Percentiles rank a stretch among this genome's conserved stretches.
phyloP scores from a whole-genome alignment of 2,888 invertebrate genomes.

The Diabrotica balteata region DNA sequence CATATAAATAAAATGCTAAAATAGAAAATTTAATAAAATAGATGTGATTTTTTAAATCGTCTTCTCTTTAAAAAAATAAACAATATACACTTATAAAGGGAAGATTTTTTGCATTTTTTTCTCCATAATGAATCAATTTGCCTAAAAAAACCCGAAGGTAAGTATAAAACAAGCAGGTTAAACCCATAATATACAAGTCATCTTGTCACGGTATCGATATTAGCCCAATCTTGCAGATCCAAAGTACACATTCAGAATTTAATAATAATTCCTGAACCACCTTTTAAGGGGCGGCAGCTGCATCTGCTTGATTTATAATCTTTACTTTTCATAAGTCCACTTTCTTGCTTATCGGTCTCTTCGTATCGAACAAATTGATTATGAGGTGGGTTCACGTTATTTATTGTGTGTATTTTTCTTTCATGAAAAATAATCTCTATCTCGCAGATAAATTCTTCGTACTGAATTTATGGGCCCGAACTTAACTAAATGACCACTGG shows the following conservation, averaged over 20 bases:
- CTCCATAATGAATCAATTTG: no score
- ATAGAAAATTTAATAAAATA: no score
- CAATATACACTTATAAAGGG: no score
- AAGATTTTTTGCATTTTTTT: no score
- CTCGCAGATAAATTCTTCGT: constrained; percentile 20
- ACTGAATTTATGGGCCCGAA: constrained; percentile 6
- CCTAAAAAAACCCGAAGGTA: not conserved
- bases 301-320: constrained; percentile 24
- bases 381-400: constrained; percentile 32
- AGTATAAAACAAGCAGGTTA: not conserved
- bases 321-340: constrained; percentile 28
- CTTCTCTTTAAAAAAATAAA: no score
- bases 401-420: constrained; percentile 24
- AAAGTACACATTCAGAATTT: not conserved
- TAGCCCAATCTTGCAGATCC: not conserved
- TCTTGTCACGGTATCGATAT: not conserved
- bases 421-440: constrained; percentile 8
- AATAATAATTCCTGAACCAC: not conserved
- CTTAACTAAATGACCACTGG: constrained; percentile 1
- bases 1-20: no score
- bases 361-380: constrained; percentile 45
- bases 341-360: constrained; percentile 38
- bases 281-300: constrained; percentile 26
- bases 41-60: no score
- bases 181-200: not conserved